Conservation (phyloP, 2,113 vertebrate genomes). For the Spea bombifrons region DNA sequence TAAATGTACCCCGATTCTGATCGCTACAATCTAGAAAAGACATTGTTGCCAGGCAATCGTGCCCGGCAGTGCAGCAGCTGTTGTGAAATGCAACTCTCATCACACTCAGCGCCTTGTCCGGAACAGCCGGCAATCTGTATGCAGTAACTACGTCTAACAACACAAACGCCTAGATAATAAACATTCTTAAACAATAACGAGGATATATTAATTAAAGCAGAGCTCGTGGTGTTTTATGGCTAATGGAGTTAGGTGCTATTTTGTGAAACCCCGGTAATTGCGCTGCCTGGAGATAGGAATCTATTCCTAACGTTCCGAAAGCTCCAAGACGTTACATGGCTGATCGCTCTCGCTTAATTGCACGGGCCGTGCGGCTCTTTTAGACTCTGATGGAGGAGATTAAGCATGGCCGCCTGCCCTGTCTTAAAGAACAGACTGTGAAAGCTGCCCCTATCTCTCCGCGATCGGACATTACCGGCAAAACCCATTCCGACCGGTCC, state of each 20-base stretch:
- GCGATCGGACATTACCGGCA: slow-evolving; percentile 18
- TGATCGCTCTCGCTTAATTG: slow-evolving; percentile 13
- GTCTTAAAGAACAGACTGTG: background rate
- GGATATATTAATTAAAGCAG: too few species aligned
- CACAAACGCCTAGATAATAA: too few species aligned
- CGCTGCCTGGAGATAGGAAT: background rate
- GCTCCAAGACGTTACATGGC: background rate
- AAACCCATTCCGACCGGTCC: background rate
- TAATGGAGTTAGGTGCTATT: background rate
- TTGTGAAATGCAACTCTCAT: too few species aligned
- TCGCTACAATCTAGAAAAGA: too few species aligned
- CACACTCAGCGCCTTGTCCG: too few species aligned
- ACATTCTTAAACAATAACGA: too few species aligned
- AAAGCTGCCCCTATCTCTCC: background rate
- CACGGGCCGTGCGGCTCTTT: background rate
- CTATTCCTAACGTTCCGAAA: background rate
- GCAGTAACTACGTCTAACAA: too few species aligned
- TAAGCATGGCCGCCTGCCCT: slow-evolving; percentile 2
- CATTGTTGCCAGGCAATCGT: too few species aligned
- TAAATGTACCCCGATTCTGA: too few species aligned
- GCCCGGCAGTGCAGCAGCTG: too few species aligned
- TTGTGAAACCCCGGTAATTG: background rate
- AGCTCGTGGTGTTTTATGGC: too few species aligned
- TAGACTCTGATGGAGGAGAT: slow-evolving; percentile 16
- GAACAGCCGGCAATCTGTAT: too few species aligned